Conservation (phyloP, 2,797 vertebrate species). For the Lates japonicus region DNA sequence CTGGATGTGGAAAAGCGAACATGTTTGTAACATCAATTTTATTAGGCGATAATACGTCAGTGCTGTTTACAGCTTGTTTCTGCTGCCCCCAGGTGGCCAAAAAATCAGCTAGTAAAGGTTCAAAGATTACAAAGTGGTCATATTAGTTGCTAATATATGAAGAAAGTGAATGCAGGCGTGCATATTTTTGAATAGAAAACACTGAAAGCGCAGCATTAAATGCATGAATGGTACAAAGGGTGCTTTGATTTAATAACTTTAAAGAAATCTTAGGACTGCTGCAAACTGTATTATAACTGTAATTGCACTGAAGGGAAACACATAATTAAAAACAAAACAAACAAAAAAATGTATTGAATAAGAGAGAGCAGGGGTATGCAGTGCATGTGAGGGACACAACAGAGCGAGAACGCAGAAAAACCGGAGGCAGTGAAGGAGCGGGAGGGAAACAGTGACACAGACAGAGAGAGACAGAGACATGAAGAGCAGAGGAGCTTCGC, state of each 20-base stretch:
- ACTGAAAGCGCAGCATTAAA: neutral
- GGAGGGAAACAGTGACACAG: slow-evolving; percentile 47
- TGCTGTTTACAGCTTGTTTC: neutral
- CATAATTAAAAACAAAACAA: neutral
- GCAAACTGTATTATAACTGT: neutral
- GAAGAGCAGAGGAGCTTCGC: slow-evolving; percentile 44
- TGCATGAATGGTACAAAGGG: too few relatives aligned
- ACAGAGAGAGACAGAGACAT: slow-evolving; percentile 52
- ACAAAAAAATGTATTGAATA: neutral
- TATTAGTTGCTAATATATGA: neutral
- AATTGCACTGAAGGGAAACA: neutral
- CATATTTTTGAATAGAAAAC: neutral
- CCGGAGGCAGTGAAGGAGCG: slow-evolving; percentile 48
- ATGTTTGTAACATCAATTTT: neutral
- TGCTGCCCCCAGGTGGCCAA: neutral
- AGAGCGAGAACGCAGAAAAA: slow-evolving; percentile 28
- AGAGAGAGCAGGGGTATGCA: slow-evolving; percentile 18
- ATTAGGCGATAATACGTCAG: neutral
- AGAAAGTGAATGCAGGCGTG: neutral
- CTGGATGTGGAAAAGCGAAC: neutral
- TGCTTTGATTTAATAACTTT: neutral
- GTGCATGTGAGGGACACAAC: slow-evolving; percentile 23
- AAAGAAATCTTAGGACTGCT: neutral
- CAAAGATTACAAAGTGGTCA: neutral
- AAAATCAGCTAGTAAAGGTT: neutral